Percentiles rank a stretch among this genome's conserved stretches.
phyloP scores from a whole-genome alignment of 2,113 vertebrate genomes.

The Paradoxurus hermaphroditus region DNA sequence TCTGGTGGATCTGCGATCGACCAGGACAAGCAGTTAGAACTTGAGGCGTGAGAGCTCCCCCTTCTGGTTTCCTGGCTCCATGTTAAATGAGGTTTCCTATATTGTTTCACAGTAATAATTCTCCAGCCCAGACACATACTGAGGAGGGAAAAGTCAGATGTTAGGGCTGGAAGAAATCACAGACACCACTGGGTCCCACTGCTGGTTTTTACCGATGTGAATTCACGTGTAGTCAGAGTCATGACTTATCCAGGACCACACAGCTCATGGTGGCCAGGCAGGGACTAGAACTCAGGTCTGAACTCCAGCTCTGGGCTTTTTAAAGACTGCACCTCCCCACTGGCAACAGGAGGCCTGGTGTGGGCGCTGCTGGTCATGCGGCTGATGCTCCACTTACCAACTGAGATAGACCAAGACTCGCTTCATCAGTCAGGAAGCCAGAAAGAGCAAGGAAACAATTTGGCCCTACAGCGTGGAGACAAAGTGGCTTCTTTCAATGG shows the following conservation, averaged over 20 bases:
- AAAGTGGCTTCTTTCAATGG: background rate
- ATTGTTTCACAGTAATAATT: background rate
- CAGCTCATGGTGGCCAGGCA: fast-evolving
- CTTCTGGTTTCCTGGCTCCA: background rate
- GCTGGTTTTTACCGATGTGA: background rate
- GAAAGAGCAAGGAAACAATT: background rate
- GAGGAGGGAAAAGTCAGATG: background rate
- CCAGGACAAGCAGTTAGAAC: background rate
- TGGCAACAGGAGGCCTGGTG: fast-evolving
- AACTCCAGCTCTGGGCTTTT: background rate
- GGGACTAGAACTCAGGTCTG: background rate
- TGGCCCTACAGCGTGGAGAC: background rate
- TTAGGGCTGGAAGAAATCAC: background rate
- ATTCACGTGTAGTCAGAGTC: background rate
- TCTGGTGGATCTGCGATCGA: background rate
- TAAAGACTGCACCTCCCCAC: background rate
- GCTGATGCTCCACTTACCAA: fast-evolving
- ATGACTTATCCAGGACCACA: background rate
- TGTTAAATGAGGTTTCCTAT: background rate
- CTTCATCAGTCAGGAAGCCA: background rate
- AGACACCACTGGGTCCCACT: background rate
- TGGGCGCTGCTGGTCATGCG: fast-evolving
- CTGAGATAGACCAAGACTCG: background rate
- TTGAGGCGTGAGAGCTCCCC: background rate
- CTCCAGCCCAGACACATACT: background rate